These are phyloP conservation scores for Nematolebias whitei DNA, from an alignment of 2,113 vertebrate species.

Conservation along the genomic window DNA sequence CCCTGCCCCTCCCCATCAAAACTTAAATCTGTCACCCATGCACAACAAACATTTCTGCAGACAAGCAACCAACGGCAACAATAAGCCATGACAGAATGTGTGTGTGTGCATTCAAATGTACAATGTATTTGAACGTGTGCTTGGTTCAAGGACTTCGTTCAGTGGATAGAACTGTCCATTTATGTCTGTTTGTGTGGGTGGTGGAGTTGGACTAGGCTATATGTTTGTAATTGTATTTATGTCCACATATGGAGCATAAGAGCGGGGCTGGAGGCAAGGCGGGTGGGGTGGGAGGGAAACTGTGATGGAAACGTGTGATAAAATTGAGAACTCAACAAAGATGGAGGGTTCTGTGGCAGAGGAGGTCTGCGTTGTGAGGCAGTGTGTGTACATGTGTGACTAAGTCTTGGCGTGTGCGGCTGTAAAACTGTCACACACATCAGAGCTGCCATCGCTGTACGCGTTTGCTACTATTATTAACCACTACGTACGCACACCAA, in stretches of 20 bases:
- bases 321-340: conserved; percentile 78
- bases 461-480: conserved; percentile 82
- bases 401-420: conserved; percentile 65
- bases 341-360: conserved; percentile 66
- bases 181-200: conserved; percentile 23
- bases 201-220: conserved; percentile 46
- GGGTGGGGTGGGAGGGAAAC: conserved; percentile 79
- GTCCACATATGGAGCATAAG: conserved; percentile 37
- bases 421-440: conserved; percentile 81
- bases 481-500: conserved; percentile 75
- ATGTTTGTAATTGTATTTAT: conserved; percentile 42
- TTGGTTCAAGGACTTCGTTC: conserved; percentile 58
- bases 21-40: conserved; percentile 85
- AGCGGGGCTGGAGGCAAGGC: conserved; percentile 28
- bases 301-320: too few species aligned
- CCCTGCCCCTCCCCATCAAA: conserved; percentile 48
- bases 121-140: conserved; percentile 39
- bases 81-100: conserved; percentile 68
- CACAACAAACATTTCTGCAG: conserved; percentile 75
- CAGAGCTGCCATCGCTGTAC: conserved; percentile 74
- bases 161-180: conserved; percentile 62
- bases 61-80: conserved; percentile 85
- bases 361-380: conserved; percentile 56
- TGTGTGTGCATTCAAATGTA: conserved; percentile 37
- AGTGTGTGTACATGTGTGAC: conserved; percentile 38